Evolutionary conservation across 2,888 invertebrate species (phyloP), one percentile per base, ranked within the genome.

Genomic region (Tetragnatha montana): DNA sequence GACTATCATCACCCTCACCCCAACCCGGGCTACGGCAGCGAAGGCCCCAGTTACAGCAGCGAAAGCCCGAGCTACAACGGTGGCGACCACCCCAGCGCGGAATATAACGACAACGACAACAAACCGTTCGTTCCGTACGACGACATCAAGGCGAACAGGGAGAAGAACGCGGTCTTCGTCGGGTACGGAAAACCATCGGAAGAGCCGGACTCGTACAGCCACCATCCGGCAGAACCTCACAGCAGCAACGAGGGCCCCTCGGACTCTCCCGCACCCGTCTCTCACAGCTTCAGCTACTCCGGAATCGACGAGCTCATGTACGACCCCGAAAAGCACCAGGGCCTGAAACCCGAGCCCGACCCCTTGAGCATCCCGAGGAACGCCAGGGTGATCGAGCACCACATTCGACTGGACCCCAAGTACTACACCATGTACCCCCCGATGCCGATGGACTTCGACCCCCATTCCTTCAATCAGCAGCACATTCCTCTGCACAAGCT

Each of bases 331-430:
- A 76, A 81, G 71, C 80, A 89, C 12, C 50, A 51, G n/a, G 81
- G 85, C 60, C 8, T 86, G 47, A 50, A 68, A 49, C 89, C 89
- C 10, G 89, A 89, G 51, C 85, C 81, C 1, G 90, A 90, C 69
- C 90, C 90, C 0, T 51, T 90, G 0, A 69, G 83, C n/a, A 87
- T 90, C 19, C 90, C 90, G 6, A 86, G 75, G 47, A 90, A 90
- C 50, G 90, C 90, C 19, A 70, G 79, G 6, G 51, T 90, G 4
- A 82, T 87, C n/a, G 90, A 90, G 17, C 90, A 90, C 47, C 79
- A 82, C 47, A 90, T 90, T 70, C 87, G 83, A 2, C 70, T 90
- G 19, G 82, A 74, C 14, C 90, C 90, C 17, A 79, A 82, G 73
- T 78, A 76, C 76, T 89, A 78, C 50, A 76, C 14, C 1, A 82